Evolutionary conservation across 2,888 invertebrate species (phyloP).

Genomic region (Cephus pulcher): DNA sequence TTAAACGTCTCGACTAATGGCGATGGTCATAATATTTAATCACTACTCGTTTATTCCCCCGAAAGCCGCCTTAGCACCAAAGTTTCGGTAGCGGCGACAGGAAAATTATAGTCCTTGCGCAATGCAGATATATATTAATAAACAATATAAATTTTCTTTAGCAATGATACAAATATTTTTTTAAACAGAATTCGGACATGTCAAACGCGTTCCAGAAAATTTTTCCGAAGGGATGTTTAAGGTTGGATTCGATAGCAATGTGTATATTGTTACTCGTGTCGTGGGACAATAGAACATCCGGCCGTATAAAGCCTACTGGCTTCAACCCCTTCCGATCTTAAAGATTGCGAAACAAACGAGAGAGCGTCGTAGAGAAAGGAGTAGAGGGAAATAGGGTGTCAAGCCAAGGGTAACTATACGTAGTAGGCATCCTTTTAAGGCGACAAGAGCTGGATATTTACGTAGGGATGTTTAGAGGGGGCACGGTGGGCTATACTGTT

Average conservation of each 20-base stretch:
- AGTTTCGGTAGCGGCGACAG: constrained; percentile 19
- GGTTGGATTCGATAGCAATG: background rate
- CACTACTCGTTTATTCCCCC: constrained; percentile 60
- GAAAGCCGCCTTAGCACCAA: constrained; percentile 33
- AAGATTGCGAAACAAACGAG: constrained; percentile 66
- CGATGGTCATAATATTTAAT: constrained; percentile 66
- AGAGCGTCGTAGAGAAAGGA: constrained; percentile 47
- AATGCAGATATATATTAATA: background rate
- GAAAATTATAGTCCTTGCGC: constrained; percentile 47
- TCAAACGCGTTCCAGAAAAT: background rate
- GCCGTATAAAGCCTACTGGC: background rate
- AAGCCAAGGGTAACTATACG: constrained; percentile 45
- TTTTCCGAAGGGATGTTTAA: background rate
- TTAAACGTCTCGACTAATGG: constrained; percentile 43
- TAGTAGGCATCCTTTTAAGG: constrained; percentile 26
- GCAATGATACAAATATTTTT: background rate
- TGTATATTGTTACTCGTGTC: background rate
- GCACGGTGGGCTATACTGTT: background rate
- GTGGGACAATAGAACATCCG: background rate
- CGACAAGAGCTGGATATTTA: background rate
- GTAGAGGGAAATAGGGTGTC: constrained; percentile 60
- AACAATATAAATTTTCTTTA: background rate
- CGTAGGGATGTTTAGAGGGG: background rate
- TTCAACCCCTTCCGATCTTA: constrained; percentile 64
- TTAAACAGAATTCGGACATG: background rate